Conservation (phyloP, 2,113 vertebrate species). For the Dasypus novemcinctus region DNA sequence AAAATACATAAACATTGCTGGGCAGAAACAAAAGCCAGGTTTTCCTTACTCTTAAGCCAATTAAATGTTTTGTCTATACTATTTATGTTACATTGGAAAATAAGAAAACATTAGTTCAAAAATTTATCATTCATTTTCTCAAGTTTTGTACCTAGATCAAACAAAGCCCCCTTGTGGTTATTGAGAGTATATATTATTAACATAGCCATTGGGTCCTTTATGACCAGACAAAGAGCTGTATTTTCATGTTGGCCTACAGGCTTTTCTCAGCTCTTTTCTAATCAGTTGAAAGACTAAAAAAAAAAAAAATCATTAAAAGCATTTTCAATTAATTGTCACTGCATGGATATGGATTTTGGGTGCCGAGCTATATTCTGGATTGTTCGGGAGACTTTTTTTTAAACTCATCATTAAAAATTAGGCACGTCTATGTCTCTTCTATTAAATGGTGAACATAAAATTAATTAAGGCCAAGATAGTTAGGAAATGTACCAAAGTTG, state of each 20-base stretch:
- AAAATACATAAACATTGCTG: background rate
- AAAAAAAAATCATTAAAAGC: background rate
- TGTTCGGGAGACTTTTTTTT: background rate
- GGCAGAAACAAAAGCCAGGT: background rate
- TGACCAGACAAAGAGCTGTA: background rate
- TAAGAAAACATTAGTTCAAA: background rate
- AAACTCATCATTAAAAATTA: background rate
- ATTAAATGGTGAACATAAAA: background rate
- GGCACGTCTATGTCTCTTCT: background rate
- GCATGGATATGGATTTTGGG: background rate
- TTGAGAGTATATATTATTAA: background rate
- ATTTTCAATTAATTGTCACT: background rate
- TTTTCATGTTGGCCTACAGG: background rate
- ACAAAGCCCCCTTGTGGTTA: background rate
- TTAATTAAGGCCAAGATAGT: background rate
- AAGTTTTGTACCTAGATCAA: background rate
- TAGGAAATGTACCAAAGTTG: background rate
- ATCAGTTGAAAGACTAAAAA: background rate
- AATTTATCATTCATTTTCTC: background rate
- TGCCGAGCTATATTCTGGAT: background rate
- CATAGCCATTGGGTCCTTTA: background rate
- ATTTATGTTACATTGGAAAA: background rate
- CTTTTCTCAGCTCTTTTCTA: background rate
- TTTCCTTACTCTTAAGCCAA: background rate
- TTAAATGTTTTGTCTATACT: background rate